Base-by-base conservation (phyloP, 2,888 invertebrate genomes). In the Meteorus colon region DNA sequence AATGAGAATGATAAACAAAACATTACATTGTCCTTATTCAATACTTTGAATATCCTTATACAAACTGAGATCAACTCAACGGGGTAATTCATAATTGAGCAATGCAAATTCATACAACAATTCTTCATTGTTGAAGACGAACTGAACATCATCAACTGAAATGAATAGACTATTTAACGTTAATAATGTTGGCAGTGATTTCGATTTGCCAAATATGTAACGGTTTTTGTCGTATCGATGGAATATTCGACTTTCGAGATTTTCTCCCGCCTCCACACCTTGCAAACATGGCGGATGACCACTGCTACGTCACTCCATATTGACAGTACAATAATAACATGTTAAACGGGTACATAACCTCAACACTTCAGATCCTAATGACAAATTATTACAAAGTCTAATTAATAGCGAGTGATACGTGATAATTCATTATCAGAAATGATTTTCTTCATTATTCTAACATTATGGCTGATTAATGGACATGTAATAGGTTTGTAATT, bases 201-300 rank as follows among this genome's bases (percentile, higher is more conserved):
- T 41, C 12, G 5, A 41, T 41, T 41, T 6, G 41, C 12, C 12
- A 10, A 41, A 41, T 0, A 41, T 41, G 2, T 0, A 8, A 41
- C 12, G 0, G 12, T 34, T 6, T 4, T 34, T 34, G 41, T 2
- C 8, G 12, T 10, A 41, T 41, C 12, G 41, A 12, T 16, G 16
- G n/a, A 4, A 48, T n/a, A 63, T 63, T 34, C 63, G 31, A 24
- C 24, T 31, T 48, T 51, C 16, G 8, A 55, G 37, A 65, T 27
- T 65, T 48, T 31, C 65, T 51, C 65, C 45, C 74, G 48, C 55
- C n/a, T 62, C 45, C 45, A 48, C 48, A n/a, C 68, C 19, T 51
- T 68, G 62, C 59, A 67, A 74, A 68, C 29, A 74, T 72, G 72
- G 72, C 72, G 63, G 29, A 27, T 5, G 24, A 1, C 16, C 27